Evolutionary conservation across 2,888 invertebrate species (phyloP).

Genomic region (Caenorhabditis wallacei): DNA sequence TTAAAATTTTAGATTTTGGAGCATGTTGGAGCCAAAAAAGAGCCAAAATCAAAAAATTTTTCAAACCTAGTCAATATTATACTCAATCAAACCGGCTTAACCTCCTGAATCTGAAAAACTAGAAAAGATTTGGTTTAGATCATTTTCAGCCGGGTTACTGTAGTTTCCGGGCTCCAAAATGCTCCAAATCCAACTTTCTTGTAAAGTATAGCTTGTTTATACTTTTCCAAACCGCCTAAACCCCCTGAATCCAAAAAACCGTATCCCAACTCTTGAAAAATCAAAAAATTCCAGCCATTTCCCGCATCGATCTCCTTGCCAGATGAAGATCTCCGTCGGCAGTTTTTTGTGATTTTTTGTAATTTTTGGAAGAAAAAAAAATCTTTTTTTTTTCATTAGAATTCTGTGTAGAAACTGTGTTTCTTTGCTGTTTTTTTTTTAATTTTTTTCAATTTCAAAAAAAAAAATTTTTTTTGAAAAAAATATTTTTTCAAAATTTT

Average conservation of each 20-base stretch:
- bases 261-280: background rate
- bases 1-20: background rate
- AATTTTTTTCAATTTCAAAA: no score
- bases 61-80: background rate
- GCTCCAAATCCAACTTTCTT: background rate
- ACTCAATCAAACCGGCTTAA: background rate
- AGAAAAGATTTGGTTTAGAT: background rate
- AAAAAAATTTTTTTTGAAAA: no score
- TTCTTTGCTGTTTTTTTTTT: no score
- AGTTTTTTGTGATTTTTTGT: slow-evolving; percentile 29
- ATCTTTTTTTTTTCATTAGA: background rate
- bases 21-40: no score
- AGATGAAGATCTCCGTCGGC: slow-evolving; percentile 25
- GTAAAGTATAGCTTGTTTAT: background rate
- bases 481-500: background rate
- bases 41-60: background rate
- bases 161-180: background rate
- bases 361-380: no score
- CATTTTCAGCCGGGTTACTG: background rate
- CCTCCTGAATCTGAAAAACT: background rate
- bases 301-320: slow-evolving; percentile 31
- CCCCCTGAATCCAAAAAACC: background rate
- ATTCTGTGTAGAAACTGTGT: no score
- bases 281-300: slow-evolving; percentile 14
- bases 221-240: background rate